phyloP scores from a whole-genome alignment of 2,888 invertebrate species.

The Machimus atricapillus region DNA sequence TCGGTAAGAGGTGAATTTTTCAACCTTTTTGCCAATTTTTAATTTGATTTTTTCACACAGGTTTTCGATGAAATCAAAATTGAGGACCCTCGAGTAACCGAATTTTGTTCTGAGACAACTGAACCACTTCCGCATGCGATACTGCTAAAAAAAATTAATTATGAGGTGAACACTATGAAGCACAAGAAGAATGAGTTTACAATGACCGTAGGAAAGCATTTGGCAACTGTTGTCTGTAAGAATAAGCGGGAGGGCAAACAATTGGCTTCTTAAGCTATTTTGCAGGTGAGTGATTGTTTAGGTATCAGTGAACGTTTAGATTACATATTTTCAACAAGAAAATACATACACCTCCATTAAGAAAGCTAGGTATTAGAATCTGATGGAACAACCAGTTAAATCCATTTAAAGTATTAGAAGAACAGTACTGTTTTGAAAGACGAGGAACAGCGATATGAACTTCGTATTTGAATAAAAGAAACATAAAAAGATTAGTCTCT shows the following conservation, averaged over 20 bases:
- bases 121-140: constrained; percentile 96
- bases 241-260: constrained; percentile 98
- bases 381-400: no score
- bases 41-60: constrained; percentile 57
- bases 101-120: constrained; percentile 95
- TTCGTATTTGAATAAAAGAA: no score
- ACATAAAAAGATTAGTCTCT: no score
- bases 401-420: no score
- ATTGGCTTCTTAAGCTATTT: constrained; percentile 90
- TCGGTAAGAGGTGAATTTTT: constrained; percentile 57
- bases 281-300: constrained; percentile 68
- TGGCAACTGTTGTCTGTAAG: constrained; percentile 88
- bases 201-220: constrained; percentile 93
- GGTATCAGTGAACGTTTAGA: neutral
- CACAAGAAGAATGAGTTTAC: constrained; percentile 93
- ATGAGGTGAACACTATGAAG: constrained; percentile 84
- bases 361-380: no score
- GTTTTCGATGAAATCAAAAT: constrained; percentile 94
- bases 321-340: neutral
- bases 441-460: no score
- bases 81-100: constrained; percentile 91
- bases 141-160: constrained; percentile 83
- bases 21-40: constrained; percentile 14
- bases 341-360: no score
- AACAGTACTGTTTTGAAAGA: no score